Conservation (phyloP, 2,888 invertebrate genomes). For the Hydrotaea diabolus region DNA sequence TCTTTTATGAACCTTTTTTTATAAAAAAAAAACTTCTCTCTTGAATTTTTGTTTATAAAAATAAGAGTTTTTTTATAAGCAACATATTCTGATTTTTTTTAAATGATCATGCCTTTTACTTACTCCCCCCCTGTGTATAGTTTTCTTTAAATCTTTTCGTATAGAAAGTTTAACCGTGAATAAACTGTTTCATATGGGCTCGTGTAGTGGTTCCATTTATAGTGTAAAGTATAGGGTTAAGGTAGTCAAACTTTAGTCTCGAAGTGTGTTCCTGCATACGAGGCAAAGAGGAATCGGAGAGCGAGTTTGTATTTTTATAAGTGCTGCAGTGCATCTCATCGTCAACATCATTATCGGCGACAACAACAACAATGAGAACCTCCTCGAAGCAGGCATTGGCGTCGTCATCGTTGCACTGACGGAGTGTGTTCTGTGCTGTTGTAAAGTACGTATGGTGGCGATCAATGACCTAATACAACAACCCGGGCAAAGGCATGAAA, state of each 20-base stretch:
- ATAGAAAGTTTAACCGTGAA: too few species aligned
- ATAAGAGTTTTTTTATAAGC: too few species aligned
- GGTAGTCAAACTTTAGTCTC: too few species aligned
- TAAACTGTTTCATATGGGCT: too few species aligned
- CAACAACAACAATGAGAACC: constrained; percentile 49
- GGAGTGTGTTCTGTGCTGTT: background rate
- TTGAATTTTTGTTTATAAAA: background rate
- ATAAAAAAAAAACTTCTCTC: background rate
- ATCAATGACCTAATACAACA: constrained; percentile 63
- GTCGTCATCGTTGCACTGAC: constrained; percentile 32
- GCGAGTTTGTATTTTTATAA: background rate
- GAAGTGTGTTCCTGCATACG: too few species aligned
- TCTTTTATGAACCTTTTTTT: background rate
- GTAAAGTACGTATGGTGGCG: constrained; percentile 55
- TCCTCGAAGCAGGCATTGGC: constrained; percentile 59
- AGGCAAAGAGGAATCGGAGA: background rate
- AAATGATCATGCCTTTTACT: too few species aligned
- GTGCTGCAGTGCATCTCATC: background rate
- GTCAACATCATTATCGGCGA: background rate
- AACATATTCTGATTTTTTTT: too few species aligned
- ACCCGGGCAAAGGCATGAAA: constrained; percentile 24
- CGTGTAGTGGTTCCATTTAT: too few species aligned
- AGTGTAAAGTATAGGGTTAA: too few species aligned
- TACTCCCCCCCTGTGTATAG: too few species aligned
- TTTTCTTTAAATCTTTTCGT: too few species aligned